phyloP scores from a whole-genome alignment of 2,888 invertebrate species.

The Drosophila leonis region DNA sequence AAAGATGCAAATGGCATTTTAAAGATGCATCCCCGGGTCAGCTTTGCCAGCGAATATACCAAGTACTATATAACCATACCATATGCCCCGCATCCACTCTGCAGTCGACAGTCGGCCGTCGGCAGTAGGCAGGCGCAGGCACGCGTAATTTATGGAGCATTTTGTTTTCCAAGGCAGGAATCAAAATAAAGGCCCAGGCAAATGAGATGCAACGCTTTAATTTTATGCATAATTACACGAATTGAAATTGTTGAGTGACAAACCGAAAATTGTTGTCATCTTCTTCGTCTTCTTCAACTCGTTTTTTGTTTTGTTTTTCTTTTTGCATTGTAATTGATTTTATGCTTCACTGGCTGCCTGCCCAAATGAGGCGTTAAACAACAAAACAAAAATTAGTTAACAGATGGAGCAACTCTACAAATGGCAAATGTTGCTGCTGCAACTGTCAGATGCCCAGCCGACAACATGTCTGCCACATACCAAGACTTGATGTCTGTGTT shows the following conservation, averaged over 20 bases:
- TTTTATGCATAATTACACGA: conserved; percentile 82
- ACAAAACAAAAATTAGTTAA: conserved; percentile 20
- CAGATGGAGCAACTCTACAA: conserved; percentile 29
- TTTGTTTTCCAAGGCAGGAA: conserved; percentile 54
- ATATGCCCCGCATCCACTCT: conserved; percentile 3
- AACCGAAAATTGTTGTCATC: conserved; percentile 49
- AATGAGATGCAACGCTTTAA: conserved; percentile 80
- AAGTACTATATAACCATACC: not conserved
- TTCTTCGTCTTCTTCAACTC: conserved; percentile 9
- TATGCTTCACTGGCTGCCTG: conserved; percentile 53
- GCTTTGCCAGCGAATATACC: conserved; percentile 14
- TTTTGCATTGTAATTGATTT: conserved; percentile 65
- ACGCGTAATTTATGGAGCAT: conserved; percentile 81
- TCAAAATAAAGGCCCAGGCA: conserved; percentile 65
- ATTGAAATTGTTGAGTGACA: conserved; percentile 79
- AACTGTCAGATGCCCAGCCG: conserved; percentile 23
- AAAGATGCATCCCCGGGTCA: conserved; percentile 82
- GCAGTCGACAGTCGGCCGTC: not conserved
- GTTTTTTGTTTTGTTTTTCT: too few species aligned
- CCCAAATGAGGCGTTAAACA: conserved; percentile 61
- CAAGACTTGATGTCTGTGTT: conserved; percentile 35
- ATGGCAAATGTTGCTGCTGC: not conserved
- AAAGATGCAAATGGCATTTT: conserved; percentile 84
- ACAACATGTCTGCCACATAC: conserved; percentile 37
- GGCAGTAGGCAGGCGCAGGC: conserved; percentile 53